Evolutionary conservation across 64 coral and sea anemone species (phyloP), one percentile per base, ranked within the genome.

Genomic region (Anthopleura sola): DNA sequence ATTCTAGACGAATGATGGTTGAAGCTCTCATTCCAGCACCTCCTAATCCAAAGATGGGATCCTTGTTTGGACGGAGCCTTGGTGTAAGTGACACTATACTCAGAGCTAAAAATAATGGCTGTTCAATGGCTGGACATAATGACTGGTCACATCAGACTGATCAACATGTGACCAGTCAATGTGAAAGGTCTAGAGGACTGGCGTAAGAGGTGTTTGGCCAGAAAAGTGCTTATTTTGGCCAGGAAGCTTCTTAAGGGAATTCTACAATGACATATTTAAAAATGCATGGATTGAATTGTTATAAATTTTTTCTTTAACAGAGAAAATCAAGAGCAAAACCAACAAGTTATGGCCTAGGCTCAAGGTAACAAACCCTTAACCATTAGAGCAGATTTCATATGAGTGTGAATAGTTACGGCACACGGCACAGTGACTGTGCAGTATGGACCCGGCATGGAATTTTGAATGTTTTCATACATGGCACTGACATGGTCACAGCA

Each of bases 11-110:
- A 78, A 78, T 82, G 36, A 83, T 83, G 82, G 82, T 83, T 24
- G 82, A 83, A 55, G 82, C 82, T n/a, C 82, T 83, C 1, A 60
- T 83, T 56, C 76, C 76, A 19, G 86, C 93, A 71, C 66, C 94
- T 68, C 84, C 87, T 26, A 97, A 97, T 44, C 94, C 94, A 18
- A 97, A 97, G 74, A 82, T 92, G 57, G 94, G 94, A 0, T 97
- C 94, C 48, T 75, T 97, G 34, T 97, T 97, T 95, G 93, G 93
- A 53, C 75, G 78, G 68, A 92, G 90, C 39, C 38, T 76, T 85
- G 60, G 58, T 12, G 48, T 58, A 55, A 47, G 66, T 82, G 2
- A 36, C 7, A 44, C 21, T 24, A 62, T 62, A 3, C 4, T 76
- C n/a, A 19, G 24, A 4, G 16, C 1, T 44, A 44, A 44, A 44